Base-by-base conservation (phyloP, 1,140 invertebrate species). In the Caenorhabditis latens region DNA sequence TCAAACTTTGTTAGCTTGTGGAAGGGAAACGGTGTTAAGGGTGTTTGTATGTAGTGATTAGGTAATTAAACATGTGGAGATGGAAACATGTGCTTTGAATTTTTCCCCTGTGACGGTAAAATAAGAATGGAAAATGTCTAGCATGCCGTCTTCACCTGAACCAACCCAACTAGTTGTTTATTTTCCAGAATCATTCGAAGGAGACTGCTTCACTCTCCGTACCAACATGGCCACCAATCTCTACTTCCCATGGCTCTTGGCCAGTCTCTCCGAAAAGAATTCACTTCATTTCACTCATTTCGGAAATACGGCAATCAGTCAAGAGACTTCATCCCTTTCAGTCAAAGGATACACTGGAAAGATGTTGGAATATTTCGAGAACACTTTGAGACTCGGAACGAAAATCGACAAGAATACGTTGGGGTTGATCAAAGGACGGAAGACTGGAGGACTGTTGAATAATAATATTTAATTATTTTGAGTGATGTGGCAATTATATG, bases 271-370 rank as follows among this genome's bases (percentile, higher is more conserved):
- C 46, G 71, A 79, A 11, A 79, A 50, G 46, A 13, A 19, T 4
- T 21, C n/a, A 14, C 71, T 79, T 50, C 71, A 79, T 50, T 79
- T 79, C 71, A 79, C 71, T 32, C 71, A 79, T 79, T 79, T 79
- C 9, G 71, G 71, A 79, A 79, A 79, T 11, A 79, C 71, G 6
- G 16, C 16, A 21, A 79, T 79, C 19, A 50, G 71, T 42, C 71
- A 79, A n/a, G 71, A 79, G 46, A 21, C 71, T 13, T 79, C 71
- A n/a, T 13, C 71, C 5, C 7, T 48, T n/a, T 46, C 71, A 7
- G 71, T 79, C n/a, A 79, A 79, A 24, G 71, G 71, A 79, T 79
- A 24, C 71, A 79, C 71, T 79, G 71, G 71, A 24, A 79, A 79
- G n/a, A 79, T 79, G 71, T 11, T 79, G 46, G 46, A 79, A 79